Conservation (phyloP, 2,113 vertebrate species). For the Cochlearius cochlearius region DNA sequence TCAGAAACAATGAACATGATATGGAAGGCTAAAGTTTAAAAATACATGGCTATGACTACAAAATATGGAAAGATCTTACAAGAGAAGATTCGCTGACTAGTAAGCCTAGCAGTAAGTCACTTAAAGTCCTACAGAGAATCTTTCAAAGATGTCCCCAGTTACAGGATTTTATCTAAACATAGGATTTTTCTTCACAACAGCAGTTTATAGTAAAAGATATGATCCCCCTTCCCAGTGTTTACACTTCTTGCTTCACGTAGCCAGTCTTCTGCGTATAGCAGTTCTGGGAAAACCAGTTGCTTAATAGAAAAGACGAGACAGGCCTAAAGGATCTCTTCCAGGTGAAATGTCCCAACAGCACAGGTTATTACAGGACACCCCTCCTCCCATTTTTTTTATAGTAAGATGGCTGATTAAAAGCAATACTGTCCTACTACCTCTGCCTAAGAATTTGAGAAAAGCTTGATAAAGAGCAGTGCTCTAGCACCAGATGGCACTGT, state of each 20-base stretch:
- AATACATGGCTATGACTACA: not conserved
- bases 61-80: not conserved
- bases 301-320: not conserved
- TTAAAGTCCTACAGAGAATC: not conserved
- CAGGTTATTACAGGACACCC: not conserved
- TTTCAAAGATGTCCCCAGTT: not conserved
- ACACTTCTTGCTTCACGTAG: not conserved
- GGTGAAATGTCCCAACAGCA: not conserved
- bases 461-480: not conserved
- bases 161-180: not conserved
- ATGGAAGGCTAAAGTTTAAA: not conserved
- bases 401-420: not conserved
- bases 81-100: not conserved
- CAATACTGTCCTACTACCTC: not conserved
- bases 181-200: not conserved
- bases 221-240: not conserved
- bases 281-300: not conserved
- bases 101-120: not conserved
- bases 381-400: not conserved
- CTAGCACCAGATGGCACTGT: slow-evolving; percentile 61
- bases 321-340: not conserved
- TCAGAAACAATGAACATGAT: not conserved
- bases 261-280: not conserved
- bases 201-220: not conserved
- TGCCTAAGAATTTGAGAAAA: not conserved